Evolutionary conservation across 2,797 vertebrate species (phyloP), one percentile per base, ranked within the genome.

Genomic region (Cetoscarus ocellatus): DNA sequence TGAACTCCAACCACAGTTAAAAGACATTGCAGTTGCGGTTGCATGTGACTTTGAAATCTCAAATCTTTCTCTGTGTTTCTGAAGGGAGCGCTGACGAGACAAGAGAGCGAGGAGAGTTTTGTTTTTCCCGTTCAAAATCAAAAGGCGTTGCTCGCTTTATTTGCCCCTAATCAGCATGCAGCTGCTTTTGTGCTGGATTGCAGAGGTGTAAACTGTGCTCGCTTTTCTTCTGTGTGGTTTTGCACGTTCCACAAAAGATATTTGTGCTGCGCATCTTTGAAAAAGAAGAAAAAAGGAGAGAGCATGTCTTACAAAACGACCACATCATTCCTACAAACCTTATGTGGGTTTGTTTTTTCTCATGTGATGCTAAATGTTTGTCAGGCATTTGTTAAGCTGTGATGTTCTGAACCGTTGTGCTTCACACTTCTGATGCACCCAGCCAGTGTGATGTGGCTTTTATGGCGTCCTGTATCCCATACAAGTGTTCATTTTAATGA

Each of bases 141-240:
- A 94, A 90, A 66, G 82, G 56, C 40, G 45, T 14, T 61, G 78
- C 86, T 90, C 50, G 64, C 85, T 88, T 89, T 81, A 80, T 92
- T 93, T 90, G 89, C 90, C 92, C 92, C 88, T 86, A 83, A 91
- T 92, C 92, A 91, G 89, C 85, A 88, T 88, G 90, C 83, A 27
- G 83, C 77, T 79, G 87, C 90, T 91, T 94, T 92, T 87, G 89
- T 89, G 83, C 79, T 79, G 88, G 78, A 74, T 86, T 89, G 89
- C 86, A 89, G 88, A 92, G 89, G 89, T 87, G 88, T 85, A 84
- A 92, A 87, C 75, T 73, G n/a, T 58, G 73, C 73, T 86, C 75
- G 7, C 38, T 39, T 39, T 86, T 66, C 71, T 85, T 73, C 85
- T 82, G 61, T 77, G 67, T 62, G 50, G 56, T 61, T 69, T 54